Percentiles rank a stretch among this genome's conserved stretches.
Conservation (phyloP, 1,140 invertebrate species). For the Bombus fervidus region DNA sequence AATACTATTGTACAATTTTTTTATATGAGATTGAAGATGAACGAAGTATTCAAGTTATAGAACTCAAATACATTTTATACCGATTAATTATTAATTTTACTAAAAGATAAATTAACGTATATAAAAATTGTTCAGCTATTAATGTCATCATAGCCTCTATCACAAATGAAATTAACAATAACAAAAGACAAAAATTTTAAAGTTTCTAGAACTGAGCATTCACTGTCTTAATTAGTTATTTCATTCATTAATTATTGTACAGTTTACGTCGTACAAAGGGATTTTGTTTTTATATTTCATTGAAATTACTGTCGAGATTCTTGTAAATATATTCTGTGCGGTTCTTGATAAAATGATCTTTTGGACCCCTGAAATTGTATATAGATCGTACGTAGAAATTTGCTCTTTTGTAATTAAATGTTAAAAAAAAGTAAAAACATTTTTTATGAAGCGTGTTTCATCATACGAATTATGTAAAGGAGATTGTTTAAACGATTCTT, state of each 20-base stretch:
- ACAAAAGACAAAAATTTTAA: neutral
- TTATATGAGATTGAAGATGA: constrained; percentile 9
- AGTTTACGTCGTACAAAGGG: constrained; percentile 5
- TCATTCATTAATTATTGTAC: constrained; percentile 22
- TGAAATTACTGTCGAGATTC: constrained; percentile 33
- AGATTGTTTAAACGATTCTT: constrained; percentile 38
- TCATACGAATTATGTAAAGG: neutral
- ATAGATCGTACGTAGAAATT: constrained; percentile 35
- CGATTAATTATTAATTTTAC: constrained; percentile 21
- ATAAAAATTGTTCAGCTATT: neutral
- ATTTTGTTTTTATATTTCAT: constrained; percentile 25
- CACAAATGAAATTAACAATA: constrained; percentile 20
- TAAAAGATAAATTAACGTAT: neutral
- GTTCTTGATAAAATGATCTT: constrained; percentile 38
- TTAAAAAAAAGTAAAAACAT: constrained; percentile 30
- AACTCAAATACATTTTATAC: neutral
- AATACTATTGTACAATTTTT: constrained; percentile 40
- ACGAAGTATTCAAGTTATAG: no score
- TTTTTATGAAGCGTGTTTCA: constrained; percentile 28
- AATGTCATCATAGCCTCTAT: neutral
- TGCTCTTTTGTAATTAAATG: constrained; percentile 51
- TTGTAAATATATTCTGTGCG: constrained; percentile 49
- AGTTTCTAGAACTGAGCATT: neutral
- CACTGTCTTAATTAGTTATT: constrained; percentile 7
- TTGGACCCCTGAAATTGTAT: constrained; percentile 38